Conservation (phyloP, 1,140 invertebrate genomes). For the Trachymyrmex cornetzi region DNA sequence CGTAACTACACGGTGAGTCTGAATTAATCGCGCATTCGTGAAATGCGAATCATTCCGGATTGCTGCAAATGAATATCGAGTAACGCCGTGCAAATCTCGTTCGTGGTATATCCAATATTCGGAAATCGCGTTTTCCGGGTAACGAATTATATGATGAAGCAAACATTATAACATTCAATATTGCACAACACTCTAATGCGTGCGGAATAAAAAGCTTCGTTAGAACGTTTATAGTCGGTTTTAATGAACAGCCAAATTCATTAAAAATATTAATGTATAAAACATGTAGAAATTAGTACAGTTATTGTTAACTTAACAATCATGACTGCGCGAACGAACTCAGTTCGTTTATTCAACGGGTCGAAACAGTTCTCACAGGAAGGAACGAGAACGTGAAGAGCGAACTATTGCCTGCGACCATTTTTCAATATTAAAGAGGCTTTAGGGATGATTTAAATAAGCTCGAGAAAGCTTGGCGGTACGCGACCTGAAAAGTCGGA, state of each 20-base stretch:
- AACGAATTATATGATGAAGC: constrained; percentile 56
- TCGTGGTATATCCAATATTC: constrained; percentile 61
- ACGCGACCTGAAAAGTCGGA: constrained; percentile 73
- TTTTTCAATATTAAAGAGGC: constrained; percentile 83
- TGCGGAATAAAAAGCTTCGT: constrained; percentile 39
- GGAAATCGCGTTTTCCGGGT: constrained; percentile 59
- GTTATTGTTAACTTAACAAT: constrained; percentile 7
- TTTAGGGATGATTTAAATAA: constrained; percentile 83
- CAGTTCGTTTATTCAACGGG: constrained; percentile 26
- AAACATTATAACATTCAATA: constrained; percentile 61
- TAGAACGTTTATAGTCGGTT: constrained; percentile 13
- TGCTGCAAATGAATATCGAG: constrained; percentile 64
- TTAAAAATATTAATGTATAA: constrained; percentile 11
- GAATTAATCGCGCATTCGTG: constrained; percentile 57
- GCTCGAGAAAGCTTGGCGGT: constrained; percentile 71
- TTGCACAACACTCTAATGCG: constrained; percentile 12
- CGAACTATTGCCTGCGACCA: constrained; percentile 44
- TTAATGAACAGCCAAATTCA: neutral
- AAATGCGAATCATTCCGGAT: constrained; percentile 64
- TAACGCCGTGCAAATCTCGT: constrained; percentile 56
- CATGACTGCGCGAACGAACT: neutral
- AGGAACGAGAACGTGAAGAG: constrained; percentile 22
- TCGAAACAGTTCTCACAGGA: neutral
- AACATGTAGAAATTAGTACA: neutral
- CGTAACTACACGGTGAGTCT: constrained; percentile 29